A percentile compares a stretch with the other conserved stretches of the same genome.
These are phyloP conservation scores for Bombus impatiens DNA, from an alignment of 1,140 invertebrate genomes.

Conservation along the genomic window DNA sequence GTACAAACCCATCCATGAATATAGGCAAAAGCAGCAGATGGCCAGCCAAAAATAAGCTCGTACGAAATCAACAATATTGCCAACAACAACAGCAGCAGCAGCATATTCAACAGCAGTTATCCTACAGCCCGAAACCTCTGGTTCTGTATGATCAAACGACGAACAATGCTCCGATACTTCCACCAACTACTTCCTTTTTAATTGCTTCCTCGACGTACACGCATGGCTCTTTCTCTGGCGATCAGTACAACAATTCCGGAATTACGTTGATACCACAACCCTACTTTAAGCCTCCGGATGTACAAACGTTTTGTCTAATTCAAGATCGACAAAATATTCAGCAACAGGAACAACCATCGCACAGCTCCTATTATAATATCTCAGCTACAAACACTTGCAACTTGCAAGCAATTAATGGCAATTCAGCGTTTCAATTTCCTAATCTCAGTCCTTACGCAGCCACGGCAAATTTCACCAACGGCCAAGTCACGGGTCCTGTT, in stretches of 20 bases:
- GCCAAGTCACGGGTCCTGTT: conserved; percentile 53
- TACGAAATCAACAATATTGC: conserved; percentile 61
- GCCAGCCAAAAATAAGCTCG: conserved; percentile 70
- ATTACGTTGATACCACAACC: conserved; percentile 70
- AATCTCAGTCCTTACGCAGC: conserved; percentile 61
- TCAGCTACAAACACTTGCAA: conserved; percentile 66
- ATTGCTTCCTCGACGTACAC: conserved; percentile 68
- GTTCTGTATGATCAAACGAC: conserved; percentile 70
- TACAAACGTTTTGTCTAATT: conserved; percentile 69
- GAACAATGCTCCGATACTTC: conserved; percentile 46
- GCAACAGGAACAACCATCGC: conserved; percentile 42
- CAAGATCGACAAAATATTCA: conserved; percentile 67
- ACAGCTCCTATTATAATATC: conserved; percentile 69
- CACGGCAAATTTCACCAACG: conserved; percentile 50
- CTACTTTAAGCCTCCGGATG: conserved; percentile 72
- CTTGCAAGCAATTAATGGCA: conserved; percentile 66
- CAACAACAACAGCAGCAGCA: conserved; percentile 62
- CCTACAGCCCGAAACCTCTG: conserved; percentile 71
- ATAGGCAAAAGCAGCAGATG: conserved; percentile 71
- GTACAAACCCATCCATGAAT: conserved; percentile 37
- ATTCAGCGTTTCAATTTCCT: conserved; percentile 62
- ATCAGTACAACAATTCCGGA: conserved; percentile 68
- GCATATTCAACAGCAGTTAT: conserved; percentile 65
- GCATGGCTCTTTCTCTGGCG: conserved; percentile 62
- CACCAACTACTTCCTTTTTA: conserved; percentile 67